Percentiles rank a stretch among this genome's conserved stretches.
Conservation (phyloP, 2,888 invertebrate genomes). For the Pemphredon lugubris region DNA sequence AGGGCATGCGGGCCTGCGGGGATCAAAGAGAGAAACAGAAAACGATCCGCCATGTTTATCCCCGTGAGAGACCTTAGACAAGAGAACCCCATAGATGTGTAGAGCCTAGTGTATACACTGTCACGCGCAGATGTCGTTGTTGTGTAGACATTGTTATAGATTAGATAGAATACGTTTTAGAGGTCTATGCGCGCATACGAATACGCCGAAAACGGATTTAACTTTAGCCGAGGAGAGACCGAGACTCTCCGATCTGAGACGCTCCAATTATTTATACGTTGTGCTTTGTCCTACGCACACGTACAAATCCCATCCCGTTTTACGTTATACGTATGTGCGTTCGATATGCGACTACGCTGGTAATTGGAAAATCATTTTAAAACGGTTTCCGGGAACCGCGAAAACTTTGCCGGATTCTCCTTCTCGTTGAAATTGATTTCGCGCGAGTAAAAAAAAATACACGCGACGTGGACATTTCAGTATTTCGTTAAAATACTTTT, state of each 20-base stretch:
- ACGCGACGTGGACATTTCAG: no score
- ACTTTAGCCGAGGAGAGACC: conserved; percentile 8
- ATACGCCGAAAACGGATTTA: conserved; percentile 10
- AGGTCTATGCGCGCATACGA: conserved; percentile 18
- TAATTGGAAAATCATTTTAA: no score
- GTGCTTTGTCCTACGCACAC: neutral
- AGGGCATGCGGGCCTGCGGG: conserved; percentile 5
- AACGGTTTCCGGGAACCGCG: neutral
- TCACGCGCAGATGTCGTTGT: conserved; percentile 60
- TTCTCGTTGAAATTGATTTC: no score
- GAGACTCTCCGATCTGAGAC: no score
- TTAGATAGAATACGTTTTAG: conserved; percentile 42
- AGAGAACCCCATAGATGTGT: conserved; percentile 62
- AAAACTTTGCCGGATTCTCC: no score
- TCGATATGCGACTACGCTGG: no score
- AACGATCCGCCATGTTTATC: conserved; percentile 52
- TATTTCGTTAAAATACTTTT: no score
- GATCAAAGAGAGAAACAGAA: conserved; percentile 37
- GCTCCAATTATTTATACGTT: no score
- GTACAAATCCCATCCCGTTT: conserved; percentile 5
- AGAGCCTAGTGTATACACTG: conserved; percentile 59
- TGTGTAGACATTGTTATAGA: conserved; percentile 59
- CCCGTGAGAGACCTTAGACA: conserved; percentile 63
- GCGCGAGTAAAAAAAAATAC: no score
- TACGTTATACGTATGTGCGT: conserved; percentile 2